phyloP scores from a whole-genome alignment of 1,140 invertebrate genomes.

The Triops cancriformis region DNA sequence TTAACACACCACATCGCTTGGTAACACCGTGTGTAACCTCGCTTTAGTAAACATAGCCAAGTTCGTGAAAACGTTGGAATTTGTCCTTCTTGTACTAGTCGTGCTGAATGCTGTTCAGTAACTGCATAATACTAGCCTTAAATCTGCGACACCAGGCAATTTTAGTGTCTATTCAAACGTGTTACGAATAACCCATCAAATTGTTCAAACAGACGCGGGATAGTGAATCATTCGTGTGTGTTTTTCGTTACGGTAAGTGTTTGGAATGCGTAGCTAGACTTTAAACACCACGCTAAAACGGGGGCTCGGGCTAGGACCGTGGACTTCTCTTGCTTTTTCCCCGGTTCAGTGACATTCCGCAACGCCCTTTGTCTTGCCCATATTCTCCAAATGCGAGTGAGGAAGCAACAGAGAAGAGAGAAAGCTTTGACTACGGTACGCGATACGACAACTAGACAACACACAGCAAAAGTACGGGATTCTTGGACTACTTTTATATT shows the following conservation, averaged over 20 bases:
- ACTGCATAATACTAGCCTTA: background rate
- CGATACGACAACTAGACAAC: background rate
- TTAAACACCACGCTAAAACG: background rate
- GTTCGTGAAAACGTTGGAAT: background rate
- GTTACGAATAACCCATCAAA: background rate
- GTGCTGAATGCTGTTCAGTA: background rate
- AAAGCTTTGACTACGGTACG: background rate
- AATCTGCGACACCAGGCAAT: too few relatives aligned
- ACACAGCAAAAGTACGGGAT: background rate
- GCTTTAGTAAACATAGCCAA: background rate
- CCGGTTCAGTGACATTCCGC: conserved; percentile 9
- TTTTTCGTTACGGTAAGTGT: background rate
- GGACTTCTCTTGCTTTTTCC: background rate
- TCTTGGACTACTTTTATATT: background rate
- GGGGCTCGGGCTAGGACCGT: background rate
- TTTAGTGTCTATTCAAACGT: too few relatives aligned
- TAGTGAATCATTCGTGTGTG: background rate
- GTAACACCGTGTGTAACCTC: background rate
- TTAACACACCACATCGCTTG: background rate
- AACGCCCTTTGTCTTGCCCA: background rate
- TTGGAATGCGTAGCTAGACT: background rate
- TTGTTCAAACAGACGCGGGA: background rate
- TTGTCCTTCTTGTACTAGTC: background rate
- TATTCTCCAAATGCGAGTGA: background rate
- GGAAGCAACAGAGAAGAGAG: conserved; percentile 6